phyloP scores from a whole-genome alignment of 2,888 invertebrate species.

The Pedicia rivosa region DNA sequence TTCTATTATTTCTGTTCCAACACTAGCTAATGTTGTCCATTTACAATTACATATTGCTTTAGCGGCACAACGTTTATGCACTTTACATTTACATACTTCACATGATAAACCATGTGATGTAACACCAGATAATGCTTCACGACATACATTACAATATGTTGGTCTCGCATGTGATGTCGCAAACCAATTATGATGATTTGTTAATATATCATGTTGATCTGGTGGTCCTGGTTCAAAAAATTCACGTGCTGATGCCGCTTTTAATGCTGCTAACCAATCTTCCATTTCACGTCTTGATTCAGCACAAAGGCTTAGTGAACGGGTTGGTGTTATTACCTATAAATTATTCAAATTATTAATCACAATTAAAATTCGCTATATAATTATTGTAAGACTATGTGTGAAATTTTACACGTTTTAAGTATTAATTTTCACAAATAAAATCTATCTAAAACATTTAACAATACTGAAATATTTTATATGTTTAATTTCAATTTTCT shows the following conservation, averaged over 20 bases:
- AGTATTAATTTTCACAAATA: too few relatives aligned
- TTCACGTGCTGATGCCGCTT: conserved; percentile 43
- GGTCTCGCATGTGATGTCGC: conserved; percentile 88
- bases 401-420: too few relatives aligned
- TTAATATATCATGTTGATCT: conserved; percentile 48
- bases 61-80: conserved; percentile 87
- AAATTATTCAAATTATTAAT: too few relatives aligned
- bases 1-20: conserved; percentile 90
- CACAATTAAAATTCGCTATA: too few relatives aligned
- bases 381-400: too few relatives aligned
- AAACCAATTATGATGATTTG: conserved; percentile 67
- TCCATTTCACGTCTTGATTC: conserved; percentile 81
- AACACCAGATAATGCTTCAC: conserved; percentile 83
- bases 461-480: too few relatives aligned
- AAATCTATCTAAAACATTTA: too few relatives aligned
- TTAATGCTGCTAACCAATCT: conserved; percentile 73
- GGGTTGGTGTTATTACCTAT: conserved; percentile 61
- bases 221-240: conserved; percentile 35
- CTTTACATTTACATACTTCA: conserved; percentile 95
- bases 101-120: conserved; percentile 93
- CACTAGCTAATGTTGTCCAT: conserved; percentile 90
- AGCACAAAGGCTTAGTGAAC: conserved; percentile 62
- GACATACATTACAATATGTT: conserved; percentile 93
- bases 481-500: too few relatives aligned
- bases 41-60: conserved; percentile 92